phyloP scores from a whole-genome alignment of 2,888 invertebrate genomes.

The Sesamia inferens region DNA sequence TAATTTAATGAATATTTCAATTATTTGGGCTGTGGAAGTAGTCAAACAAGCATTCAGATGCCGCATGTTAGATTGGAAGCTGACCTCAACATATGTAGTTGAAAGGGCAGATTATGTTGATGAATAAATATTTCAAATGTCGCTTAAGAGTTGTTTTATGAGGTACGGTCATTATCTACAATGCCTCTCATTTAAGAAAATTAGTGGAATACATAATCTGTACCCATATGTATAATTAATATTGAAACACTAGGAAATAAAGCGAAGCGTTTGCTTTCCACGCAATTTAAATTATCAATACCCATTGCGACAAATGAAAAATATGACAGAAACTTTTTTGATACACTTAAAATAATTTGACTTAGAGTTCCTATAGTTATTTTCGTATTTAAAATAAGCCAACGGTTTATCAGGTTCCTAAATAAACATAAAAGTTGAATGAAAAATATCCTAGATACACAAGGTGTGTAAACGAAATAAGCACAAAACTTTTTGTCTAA shows the following conservation, averaged over 20 bases:
- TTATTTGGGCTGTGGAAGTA: too few relatives aligned
- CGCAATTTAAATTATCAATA: constrained; percentile 1
- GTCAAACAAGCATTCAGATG: too few relatives aligned
- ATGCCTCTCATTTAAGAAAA: not conserved
- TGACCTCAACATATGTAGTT: too few relatives aligned
- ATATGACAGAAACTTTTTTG: not conserved
- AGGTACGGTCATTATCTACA: not conserved
- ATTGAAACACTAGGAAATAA: not conserved
- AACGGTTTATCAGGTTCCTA: not conserved
- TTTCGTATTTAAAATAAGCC: constrained; percentile 2
- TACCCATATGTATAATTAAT: too few relatives aligned
- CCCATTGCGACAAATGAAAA: constrained; percentile 17
- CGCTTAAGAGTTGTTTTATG: not conserved
- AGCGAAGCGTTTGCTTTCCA: not conserved
- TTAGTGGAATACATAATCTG: not conserved
- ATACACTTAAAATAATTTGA: not conserved
- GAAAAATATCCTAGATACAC: too few relatives aligned
- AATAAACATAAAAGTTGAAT: constrained; percentile 21
- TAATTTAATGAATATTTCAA: too few relatives aligned
- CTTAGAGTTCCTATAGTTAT: not conserved
- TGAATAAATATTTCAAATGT: not conserved
- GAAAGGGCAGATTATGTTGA: too few relatives aligned
- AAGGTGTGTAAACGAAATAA: constrained; percentile 1
- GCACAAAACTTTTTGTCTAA: not conserved
- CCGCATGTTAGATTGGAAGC: too few relatives aligned